Evolutionary conservation across 2,797 vertebrate genomes (phyloP).

Genomic region (Anableps anableps): DNA sequence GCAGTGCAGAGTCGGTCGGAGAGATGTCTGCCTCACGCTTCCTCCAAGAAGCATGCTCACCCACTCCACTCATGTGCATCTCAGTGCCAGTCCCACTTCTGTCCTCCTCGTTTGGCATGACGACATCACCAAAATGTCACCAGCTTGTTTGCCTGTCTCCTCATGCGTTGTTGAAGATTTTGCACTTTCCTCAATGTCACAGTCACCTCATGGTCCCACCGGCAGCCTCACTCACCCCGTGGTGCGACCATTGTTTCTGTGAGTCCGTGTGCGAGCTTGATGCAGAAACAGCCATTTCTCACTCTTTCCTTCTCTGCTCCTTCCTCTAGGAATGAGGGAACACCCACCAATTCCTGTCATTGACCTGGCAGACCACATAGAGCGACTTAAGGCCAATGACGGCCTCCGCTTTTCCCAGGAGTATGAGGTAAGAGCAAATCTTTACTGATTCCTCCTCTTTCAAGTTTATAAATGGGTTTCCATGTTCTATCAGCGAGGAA

Average conservation of each 20-base stretch:
- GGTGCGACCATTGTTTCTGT: conserved; percentile 63
- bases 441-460: conserved; percentile 16
- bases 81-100: conserved; percentile 64
- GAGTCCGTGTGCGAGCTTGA: conserved; percentile 23
- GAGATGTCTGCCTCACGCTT: conserved; percentile 73
- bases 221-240: conserved; percentile 72
- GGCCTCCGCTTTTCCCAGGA: conserved; percentile 95
- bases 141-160: conserved; percentile 48
- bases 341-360: conserved; percentile 88
- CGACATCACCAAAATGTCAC: conserved; percentile 70
- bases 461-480: conserved; percentile 27
- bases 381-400: conserved; percentile 94
- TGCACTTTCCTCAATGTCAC: conserved; percentile 68
- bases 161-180: conserved; percentile 74
- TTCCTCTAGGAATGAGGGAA: conserved; percentile 88
- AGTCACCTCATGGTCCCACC: conserved; percentile 75
- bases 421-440: conserved; percentile 86
- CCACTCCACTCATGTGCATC: conserved; percentile 74
- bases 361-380: conserved; percentile 91
- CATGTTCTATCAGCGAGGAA: conserved; percentile 30
- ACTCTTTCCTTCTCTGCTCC: conserved; percentile 17
- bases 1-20: conserved; percentile 55
- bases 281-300: conserved; percentile 35
- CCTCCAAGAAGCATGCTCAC: conserved; percentile 73
- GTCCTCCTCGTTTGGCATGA: conserved; percentile 77